Evolutionary conservation across 2,888 invertebrate genomes (phyloP).

Genomic region (Drosophila recens): DNA sequence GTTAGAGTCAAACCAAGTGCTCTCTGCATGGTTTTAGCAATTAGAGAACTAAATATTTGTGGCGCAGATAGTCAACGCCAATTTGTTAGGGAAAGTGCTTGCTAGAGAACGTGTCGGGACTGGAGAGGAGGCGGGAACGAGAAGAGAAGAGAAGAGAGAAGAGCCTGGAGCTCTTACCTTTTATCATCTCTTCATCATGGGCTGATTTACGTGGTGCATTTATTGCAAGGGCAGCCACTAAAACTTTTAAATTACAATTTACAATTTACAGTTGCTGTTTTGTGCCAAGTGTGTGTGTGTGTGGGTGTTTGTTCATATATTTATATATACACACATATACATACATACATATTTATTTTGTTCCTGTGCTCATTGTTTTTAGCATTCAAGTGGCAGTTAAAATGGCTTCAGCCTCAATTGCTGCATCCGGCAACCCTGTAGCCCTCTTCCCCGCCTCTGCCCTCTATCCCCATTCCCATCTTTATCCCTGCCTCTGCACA

Average conservation of each 20-base stretch:
- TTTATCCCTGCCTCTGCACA: too few relatives aligned
- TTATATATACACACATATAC: not conserved
- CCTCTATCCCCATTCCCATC: not conserved
- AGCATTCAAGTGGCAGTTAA: conserved; percentile 78
- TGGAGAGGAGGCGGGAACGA: not conserved
- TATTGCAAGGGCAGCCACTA: conserved; percentile 76
- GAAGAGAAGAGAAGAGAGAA: not conserved
- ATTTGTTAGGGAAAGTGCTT: conserved; percentile 43
- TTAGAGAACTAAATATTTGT: conserved; percentile 62
- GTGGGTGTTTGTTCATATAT: not conserved
- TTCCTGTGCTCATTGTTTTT: conserved; percentile 60
- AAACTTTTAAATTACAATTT: conserved; percentile 77
- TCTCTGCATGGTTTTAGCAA: conserved; percentile 44
- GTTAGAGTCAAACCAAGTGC: conserved; percentile 21
- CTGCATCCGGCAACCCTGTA: conserved; percentile 60
- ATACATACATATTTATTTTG: conserved; percentile 41
- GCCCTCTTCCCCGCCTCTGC: not conserved
- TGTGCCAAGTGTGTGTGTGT: conserved; percentile 12
- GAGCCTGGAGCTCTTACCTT: conserved; percentile 43
- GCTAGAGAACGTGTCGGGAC: conserved; percentile 6
- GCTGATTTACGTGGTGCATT: conserved; percentile 65
- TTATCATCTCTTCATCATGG: conserved; percentile 58
- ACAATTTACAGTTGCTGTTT: conserved; percentile 68
- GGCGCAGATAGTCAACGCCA: conserved; percentile 60
- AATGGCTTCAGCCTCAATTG: conserved; percentile 79